Conservation (phyloP, 2,113 vertebrate species). For the Crypturellus undulatus region DNA sequence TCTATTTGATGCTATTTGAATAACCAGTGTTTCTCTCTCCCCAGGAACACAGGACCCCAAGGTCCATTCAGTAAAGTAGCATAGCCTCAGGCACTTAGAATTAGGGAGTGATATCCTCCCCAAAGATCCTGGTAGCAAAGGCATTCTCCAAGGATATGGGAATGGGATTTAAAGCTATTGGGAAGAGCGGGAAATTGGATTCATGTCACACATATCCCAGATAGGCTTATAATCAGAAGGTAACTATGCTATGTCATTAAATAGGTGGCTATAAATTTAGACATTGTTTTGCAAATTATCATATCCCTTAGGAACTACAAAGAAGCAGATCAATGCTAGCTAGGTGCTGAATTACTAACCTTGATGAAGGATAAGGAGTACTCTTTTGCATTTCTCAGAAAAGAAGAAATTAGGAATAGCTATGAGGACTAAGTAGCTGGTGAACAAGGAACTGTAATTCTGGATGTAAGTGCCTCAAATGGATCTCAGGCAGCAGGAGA, state of each 20-base stretch:
- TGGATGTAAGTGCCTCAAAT: neutral
- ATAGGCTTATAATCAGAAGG: neutral
- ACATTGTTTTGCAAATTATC: neutral
- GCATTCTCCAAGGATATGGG: too few relatives aligned
- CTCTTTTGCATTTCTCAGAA: neutral
- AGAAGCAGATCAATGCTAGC: neutral
- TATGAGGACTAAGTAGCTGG: neutral
- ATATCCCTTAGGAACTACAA: neutral
- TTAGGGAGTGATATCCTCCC: too few relatives aligned
- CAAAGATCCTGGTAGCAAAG: too few relatives aligned
- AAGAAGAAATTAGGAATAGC: neutral
- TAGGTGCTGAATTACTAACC: neutral
- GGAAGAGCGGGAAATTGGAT: neutral
- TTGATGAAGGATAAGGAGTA: neutral
- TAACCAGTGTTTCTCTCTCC: too few relatives aligned
- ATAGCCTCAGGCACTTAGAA: too few relatives aligned
- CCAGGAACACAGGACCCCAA: too few relatives aligned
- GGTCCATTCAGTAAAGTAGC: too few relatives aligned
- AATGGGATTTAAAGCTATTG: neutral
- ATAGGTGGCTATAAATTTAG: neutral
- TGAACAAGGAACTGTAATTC: neutral
- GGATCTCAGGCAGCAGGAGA: neutral
- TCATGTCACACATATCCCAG: neutral
- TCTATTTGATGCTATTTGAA: too few relatives aligned
- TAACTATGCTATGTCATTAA: neutral